These are phyloP conservation scores for Staurois parvus DNA, from an alignment of 2,797 vertebrate species.

Conservation along the genomic window DNA sequence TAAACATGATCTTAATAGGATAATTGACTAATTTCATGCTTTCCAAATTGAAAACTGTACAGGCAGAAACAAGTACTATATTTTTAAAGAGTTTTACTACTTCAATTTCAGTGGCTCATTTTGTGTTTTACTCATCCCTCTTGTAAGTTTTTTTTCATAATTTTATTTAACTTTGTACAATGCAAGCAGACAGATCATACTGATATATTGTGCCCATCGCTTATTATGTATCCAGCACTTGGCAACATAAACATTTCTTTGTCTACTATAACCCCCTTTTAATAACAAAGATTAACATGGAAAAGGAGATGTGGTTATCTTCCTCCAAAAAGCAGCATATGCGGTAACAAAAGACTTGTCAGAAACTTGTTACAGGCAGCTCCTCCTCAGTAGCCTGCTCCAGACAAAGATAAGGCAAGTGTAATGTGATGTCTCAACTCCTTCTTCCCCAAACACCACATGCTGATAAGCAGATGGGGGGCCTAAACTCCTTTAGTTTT, in stretches of 20 bases:
- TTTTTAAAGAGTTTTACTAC: too few relatives aligned
- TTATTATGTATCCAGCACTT: neutral
- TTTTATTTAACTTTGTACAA: neutral
- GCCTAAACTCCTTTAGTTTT: constrained; percentile 8
- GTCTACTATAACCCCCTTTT: constrained; percentile 21
- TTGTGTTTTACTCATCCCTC: neutral
- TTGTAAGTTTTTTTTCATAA: neutral
- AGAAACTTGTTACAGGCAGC: constrained; percentile 32
- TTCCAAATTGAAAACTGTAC: neutral
- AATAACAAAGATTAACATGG: constrained; percentile 23
- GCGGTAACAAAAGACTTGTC: constrained; percentile 17
- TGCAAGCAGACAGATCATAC: neutral
- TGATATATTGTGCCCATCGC: neutral
- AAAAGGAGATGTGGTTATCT: constrained; percentile 38
- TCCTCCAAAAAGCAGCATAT: neutral
- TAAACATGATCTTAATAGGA: too few relatives aligned
- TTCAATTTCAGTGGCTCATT: neutral
- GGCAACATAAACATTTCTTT: constrained; percentile 31
- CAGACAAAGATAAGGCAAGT: constrained; percentile 52
- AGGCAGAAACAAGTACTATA: too few relatives aligned
- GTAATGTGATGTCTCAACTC: constrained; percentile 50
- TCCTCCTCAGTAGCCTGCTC: constrained; percentile 31
- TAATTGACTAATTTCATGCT: too few relatives aligned
- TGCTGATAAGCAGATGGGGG: constrained; percentile 49
- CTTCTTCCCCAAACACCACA: constrained; percentile 33